These are phyloP conservation scores for Helicoverpa armigera DNA, from an alignment of 1,140 invertebrate species.

Conservation along the genomic window DNA sequence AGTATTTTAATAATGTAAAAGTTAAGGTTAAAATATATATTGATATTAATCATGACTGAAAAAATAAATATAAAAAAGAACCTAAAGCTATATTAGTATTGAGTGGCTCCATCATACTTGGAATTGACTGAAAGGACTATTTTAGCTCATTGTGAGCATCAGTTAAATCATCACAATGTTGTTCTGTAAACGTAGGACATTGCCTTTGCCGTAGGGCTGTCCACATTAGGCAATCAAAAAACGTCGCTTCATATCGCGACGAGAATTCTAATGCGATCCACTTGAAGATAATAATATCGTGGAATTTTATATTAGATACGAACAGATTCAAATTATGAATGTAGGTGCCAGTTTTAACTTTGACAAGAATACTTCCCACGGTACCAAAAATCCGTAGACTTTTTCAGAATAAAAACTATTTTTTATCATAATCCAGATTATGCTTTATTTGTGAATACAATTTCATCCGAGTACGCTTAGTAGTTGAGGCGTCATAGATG, in stretches of 20 bases:
- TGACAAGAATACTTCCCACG: no score
- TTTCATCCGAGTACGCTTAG: no score
- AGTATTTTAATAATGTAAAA: no score
- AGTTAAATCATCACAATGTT: slow-evolving; percentile 83
- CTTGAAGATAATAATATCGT: slow-evolving; percentile 15
- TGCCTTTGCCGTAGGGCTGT: slow-evolving; percentile 76
- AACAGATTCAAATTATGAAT: slow-evolving; percentile 2
- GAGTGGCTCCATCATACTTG: slow-evolving; percentile 64
- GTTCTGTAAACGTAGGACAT: slow-evolving; percentile 77
- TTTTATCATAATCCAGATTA: no score
- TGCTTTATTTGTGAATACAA: no score
- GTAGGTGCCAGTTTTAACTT: no score
- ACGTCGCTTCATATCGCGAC: slow-evolving; percentile 11
- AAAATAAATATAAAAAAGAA: no score
- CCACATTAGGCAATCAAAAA: slow-evolving; percentile 20
- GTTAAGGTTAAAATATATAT: no score
- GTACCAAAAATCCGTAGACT: no score
- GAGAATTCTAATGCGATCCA: slow-evolving; percentile 17
- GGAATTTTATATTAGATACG: neutral
- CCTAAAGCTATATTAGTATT: neutral
- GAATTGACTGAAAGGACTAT: slow-evolving; percentile 75
- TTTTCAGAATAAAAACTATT: no score
- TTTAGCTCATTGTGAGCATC: slow-evolving; percentile 76
- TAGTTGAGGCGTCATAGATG: no score
- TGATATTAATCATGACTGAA: no score